Percentiles rank a stretch among this genome's conserved stretches.
These are phyloP conservation scores for Achroia grisella DNA, from an alignment of 1,140 invertebrate genomes.

Conservation along the genomic window DNA sequence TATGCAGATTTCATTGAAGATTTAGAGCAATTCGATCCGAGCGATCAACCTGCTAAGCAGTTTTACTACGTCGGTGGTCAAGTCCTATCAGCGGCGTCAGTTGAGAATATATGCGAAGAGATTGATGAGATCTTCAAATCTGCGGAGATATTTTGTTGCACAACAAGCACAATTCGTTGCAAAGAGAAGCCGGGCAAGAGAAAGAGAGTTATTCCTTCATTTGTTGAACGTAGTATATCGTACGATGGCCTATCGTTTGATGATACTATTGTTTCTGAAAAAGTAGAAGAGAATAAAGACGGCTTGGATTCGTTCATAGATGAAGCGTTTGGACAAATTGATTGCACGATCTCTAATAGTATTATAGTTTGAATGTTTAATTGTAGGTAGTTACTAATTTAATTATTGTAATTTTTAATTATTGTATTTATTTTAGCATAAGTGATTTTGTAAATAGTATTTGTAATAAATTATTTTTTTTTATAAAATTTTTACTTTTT, in stretches of 20 bases:
- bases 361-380: constrained; percentile 15
- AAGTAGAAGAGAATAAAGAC: constrained; percentile 19
- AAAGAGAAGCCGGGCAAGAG: too few relatives aligned
- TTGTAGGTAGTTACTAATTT: constrained; percentile 49
- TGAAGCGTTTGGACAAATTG: constrained; percentile 44
- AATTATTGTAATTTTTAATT: constrained; percentile 44
- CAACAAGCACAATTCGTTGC: constrained; percentile 31
- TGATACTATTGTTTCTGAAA: constrained; percentile 27
- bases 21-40: constrained; percentile 11
- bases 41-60: constrained; percentile 8
- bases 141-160: constrained; percentile 42
- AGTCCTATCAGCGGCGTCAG: constrained; percentile 44
- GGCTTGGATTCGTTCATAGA: constrained; percentile 47
- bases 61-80: constrained; percentile 42
- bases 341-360: constrained; percentile 21
- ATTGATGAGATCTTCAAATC: constrained; percentile 59
- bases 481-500: background rate
- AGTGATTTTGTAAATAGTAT: constrained; percentile 44
- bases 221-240: constrained; percentile 49
- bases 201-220: constrained; percentile 28
- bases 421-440: constrained; percentile 32
- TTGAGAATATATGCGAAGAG: constrained; percentile 50
- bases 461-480: background rate
- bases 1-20: constrained; percentile 45
- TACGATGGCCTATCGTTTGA: constrained; percentile 45